phyloP scores from a whole-genome alignment of 2,888 invertebrate genomes.

The Allacma fusca region DNA sequence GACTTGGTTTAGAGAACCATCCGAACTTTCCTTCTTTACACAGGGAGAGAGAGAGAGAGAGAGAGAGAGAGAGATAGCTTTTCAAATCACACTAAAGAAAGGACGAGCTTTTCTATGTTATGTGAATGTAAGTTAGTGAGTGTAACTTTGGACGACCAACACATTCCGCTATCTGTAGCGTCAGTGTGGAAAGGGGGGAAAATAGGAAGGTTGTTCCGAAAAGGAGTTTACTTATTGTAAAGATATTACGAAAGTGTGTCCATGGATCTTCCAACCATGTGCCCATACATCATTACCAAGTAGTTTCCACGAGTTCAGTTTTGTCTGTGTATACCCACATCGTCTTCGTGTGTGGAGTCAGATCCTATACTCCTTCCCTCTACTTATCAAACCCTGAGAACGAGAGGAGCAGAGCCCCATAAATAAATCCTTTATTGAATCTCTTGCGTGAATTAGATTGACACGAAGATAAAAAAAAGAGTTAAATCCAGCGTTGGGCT shows the following conservation, averaged over 20 bases:
- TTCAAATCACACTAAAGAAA: conserved; percentile 17
- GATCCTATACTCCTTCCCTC: too few relatives aligned
- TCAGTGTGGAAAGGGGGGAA: neutral
- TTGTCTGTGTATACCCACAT: neutral
- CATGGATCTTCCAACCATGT: conserved; percentile 16
- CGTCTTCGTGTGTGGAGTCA: neutral
- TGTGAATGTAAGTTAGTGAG: neutral
- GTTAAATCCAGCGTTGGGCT: neutral
- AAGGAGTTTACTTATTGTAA: conserved; percentile 17
- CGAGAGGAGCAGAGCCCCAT: neutral
- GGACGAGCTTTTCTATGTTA: neutral
- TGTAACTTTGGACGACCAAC: neutral
- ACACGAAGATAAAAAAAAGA: conserved; percentile 23
- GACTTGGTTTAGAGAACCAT: neutral
- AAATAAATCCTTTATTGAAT: conserved; percentile 27
- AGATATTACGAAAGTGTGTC: conserved; percentile 11
- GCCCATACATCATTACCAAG: conserved; percentile 10
- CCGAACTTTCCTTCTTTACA: neutral
- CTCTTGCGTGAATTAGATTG: conserved; percentile 24
- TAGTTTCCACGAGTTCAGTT: neutral
- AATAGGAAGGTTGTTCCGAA: neutral
- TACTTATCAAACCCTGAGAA: neutral
- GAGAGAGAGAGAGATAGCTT: neutral
- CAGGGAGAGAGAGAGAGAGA: neutral
- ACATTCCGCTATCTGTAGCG: neutral